Evolutionary conservation across 2,888 invertebrate species (phyloP), one percentile per base, ranked within the genome.

Genomic region (Pseudococcus longispinus): DNA sequence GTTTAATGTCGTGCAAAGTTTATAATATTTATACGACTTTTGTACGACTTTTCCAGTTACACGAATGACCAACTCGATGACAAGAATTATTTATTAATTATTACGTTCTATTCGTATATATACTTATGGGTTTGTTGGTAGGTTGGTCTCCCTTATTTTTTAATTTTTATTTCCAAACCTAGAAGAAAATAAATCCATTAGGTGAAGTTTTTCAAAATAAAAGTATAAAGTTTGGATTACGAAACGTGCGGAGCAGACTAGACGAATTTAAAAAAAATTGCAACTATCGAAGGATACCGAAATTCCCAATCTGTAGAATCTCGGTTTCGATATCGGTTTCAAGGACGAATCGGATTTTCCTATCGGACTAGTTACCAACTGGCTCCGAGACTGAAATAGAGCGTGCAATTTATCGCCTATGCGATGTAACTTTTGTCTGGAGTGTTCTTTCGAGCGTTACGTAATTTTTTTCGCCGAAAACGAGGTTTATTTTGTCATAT

Each of bases 11-110:
- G 60, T 60, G 60, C 60, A 60, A 60, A 60, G 60, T 60, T 70
- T 70, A 70, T 70, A 70, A 70, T 70, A 70, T 70, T 70, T 70
- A 70, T 70, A 70, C 70, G 70, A 70, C 70, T 70, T 70, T 70
- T 70, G 70, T 70, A 70, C 70, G 32, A 70, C 70, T 70, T 70
- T 70, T 15, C 70, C 29, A 70, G 70, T 70, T 70, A 70, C 70
- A 70, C 29, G 70, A 70, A 29, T 70, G 70, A 70, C 70, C 70
- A 70, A 32, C 29, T 70, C 70, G 70, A 70, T 70, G 70, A 70
- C 70, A 29, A 70, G 70, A 70, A 70, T 70, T 70, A 70, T 70
- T 70, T 70, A 70, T 29, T 32, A 70, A 70, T 70, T 70, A 70
- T 23, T 60, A 60, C 60, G 51, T 18, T 18, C 51, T n/a, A n/a